Base-by-base conservation (phyloP, 2,888 invertebrate genomes). In the Sinhomidia bicolor region DNA sequence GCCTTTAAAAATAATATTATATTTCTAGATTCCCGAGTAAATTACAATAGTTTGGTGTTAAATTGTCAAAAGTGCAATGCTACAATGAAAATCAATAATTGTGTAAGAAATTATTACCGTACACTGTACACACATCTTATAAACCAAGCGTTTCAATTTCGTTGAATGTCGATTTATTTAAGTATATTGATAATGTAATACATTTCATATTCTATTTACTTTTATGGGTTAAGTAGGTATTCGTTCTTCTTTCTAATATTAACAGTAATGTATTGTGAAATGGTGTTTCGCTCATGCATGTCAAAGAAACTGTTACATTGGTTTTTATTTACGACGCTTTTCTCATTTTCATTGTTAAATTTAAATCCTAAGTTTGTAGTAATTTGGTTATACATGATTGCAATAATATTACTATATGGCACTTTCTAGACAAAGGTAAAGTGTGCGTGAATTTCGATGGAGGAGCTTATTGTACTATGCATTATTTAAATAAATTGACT, bases 401-500 rank as follows among this genome's bases (percentile, higher is more conserved):
- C 44, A 74, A 74, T 74, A 76, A 47, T 76, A 10, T 36, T 5
- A 36, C 36, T 5, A 36, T 5, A 36, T 51, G 23, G 76, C 26
- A 54, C 26, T 76, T 26, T 44, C 23, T 62, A 65, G 60, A 41
- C 5, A 60, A 79, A 36, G n/a, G n/a, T 17, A 12, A 84, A 29
- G 54, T 23, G 14, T 85, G 47, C 60, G 79, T 26, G 68, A 44
- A 17, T 79, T 20, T 23, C 51, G 85, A 14, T 47, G 88, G 78
- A 83, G 81, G 88, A 88, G 88, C 88, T 88, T 88, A 88, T 29
- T 54, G 26, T 47, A 71, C 44, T 54, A 60, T 74, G 60, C 76
- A 82, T 83, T 71, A 87, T 88, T 88, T 88, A 26, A 88, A 83
- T 88, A 83, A 88, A 82, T 57, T 88, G 88, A 88, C 88, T 83